Conservation (phyloP, 2,797 vertebrate species). For the Gymnopithys bicolor region DNA sequence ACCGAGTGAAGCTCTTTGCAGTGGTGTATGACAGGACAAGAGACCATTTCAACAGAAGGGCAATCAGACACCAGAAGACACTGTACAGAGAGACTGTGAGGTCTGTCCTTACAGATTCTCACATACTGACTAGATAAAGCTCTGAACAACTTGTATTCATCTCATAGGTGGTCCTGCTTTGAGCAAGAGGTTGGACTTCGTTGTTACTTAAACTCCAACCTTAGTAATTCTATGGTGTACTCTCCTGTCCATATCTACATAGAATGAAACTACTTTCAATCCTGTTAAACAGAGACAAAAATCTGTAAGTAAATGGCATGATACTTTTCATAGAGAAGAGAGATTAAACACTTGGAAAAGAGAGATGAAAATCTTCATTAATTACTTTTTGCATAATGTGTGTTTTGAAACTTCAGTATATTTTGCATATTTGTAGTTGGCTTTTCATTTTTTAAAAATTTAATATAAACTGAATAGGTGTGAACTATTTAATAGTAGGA, state of each 20-base stretch:
- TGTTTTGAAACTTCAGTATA: neutral
- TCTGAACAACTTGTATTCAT: neutral
- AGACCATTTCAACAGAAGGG: neutral
- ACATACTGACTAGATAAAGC: neutral
- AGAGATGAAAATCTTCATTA: neutral
- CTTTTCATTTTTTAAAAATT: neutral
- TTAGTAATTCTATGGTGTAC: neutral
- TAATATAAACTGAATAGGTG: neutral
- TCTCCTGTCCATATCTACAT: neutral
- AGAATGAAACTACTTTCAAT: neutral
- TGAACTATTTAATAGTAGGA: neutral
- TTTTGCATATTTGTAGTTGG: neutral
- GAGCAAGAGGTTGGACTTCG: neutral
- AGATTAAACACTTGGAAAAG: neutral
- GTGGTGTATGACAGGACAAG: neutral
- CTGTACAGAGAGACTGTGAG: neutral
- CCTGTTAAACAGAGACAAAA: neutral
- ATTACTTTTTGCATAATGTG: neutral
- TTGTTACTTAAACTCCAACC: fast-evolving
- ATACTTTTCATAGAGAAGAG: neutral
- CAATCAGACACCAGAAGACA: neutral
- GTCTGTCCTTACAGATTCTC: neutral
- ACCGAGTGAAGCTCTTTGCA: neutral
- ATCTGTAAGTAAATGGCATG: neutral
- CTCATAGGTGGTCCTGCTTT: neutral